Evolutionary conservation across 2,113 vertebrate species (phyloP).

Genomic region (Ptilonorhynchus violaceus): DNA sequence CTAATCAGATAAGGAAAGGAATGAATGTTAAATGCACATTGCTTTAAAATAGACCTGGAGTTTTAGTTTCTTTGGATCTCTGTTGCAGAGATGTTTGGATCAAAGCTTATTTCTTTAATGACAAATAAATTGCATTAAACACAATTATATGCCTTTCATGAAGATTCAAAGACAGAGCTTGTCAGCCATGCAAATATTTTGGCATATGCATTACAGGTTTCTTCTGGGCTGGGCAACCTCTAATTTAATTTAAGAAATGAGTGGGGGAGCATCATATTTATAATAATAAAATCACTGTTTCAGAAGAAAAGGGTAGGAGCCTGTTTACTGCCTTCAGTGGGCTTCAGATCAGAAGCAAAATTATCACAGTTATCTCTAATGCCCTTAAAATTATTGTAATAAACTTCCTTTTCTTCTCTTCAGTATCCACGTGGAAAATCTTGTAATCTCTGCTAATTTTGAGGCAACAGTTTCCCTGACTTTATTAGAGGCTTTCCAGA

Average conservation of each 20-base stretch:
- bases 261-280: conserved; percentile 57
- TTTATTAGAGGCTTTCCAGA: conserved; percentile 61
- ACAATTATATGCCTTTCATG: conserved; percentile 70
- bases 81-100: conserved; percentile 66
- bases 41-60: conserved; percentile 70
- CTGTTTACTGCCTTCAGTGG: conserved; percentile 26
- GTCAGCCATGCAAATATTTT: conserved; percentile 62
- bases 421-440: conserved; percentile 20
- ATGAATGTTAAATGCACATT: conserved; percentile 49
- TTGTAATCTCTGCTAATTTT: conserved; percentile 58
- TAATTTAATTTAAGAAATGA: conserved; percentile 59
- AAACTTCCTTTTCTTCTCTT: conserved; percentile 54
- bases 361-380: conserved; percentile 57
- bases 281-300: conserved; percentile 68
- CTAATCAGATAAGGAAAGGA: conserved; percentile 17
- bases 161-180: conserved; percentile 63
- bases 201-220: conserved; percentile 52
- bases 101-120: conserved; percentile 73
- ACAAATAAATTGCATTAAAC: conserved; percentile 72
- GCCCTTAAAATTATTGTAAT: conserved; percentile 46
- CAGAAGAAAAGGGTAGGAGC: conserved; percentile 39
- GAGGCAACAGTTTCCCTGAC: conserved; percentile 41
- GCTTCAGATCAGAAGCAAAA: conserved; percentile 57
- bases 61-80: conserved; percentile 63
- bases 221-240: conserved; percentile 52